Base-by-base conservation (phyloP, 2,888 invertebrate species). In the Andrena hattorfiana region DNA sequence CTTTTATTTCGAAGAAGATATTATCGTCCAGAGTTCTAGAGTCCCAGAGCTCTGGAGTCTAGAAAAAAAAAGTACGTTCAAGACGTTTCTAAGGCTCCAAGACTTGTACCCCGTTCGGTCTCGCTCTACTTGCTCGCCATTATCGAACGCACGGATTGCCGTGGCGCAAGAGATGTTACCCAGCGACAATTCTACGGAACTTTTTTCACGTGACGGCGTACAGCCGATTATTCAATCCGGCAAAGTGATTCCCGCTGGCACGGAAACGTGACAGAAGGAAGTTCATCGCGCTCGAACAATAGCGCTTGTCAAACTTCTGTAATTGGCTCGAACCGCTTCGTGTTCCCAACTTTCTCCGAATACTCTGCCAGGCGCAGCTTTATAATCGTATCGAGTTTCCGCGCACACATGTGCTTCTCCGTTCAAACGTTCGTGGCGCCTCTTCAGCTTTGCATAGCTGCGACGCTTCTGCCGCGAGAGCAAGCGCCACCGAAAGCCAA, bases 41-140 rank as follows among this genome's bases (percentile, higher is more conserved):
- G 1, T 16, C 42, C 16, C 5, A 42, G 16, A 42, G 42, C 42
- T 42, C 42, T 42, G 16, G 42, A 42, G 42, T 42, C 5, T 35
- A 62, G 10, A 35, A 20, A 20, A 42, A 59, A 42, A 26, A 16
- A 48, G 20, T 42, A 23, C 56, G n/a, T 26, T 13, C 13, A 63
- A 77, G 49, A 56, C 26, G 60, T 76, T 76, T 56, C 77, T 56
- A 72, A 77, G 71, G 30, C 32, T 35, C 48, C 42, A 60, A 76
- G 77, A 77, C 67, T 59, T 54, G 60, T 77, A 68, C 32, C 67
- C 54, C 66, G 70, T 67, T 62, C 64, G 32, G 77, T 81, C 8
- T 48, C 66, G 77, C 77, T 81, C 77, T 72, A 81, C 67, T 81
- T 77, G 68, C 13, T 67, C 63, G 68, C 51, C 20, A 48, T 74